Evolutionary conservation across 2,113 vertebrate species (phyloP).

Genomic region (Psittacula cyanocephala): DNA sequence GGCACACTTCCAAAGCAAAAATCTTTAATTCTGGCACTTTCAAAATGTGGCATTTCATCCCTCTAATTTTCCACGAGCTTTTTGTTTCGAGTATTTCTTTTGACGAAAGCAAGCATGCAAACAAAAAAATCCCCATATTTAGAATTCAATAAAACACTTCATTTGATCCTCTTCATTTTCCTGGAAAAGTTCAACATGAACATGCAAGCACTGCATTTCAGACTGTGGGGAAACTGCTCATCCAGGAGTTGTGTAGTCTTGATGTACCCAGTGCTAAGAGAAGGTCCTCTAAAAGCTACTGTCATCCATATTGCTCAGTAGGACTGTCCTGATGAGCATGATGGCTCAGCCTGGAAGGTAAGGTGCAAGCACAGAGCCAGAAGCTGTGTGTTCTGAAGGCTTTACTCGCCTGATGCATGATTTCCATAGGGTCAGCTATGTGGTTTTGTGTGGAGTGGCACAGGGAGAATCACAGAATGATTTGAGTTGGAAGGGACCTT

Average conservation of each 20-base stretch:
- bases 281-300: background rate
- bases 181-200: constrained; percentile 26
- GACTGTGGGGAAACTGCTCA: constrained; percentile 10
- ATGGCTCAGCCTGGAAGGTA: background rate
- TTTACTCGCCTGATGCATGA: background rate
- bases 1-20: constrained; percentile 21
- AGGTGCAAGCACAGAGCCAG: background rate
- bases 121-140: background rate
- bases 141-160: constrained; percentile 3
- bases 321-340: fast-evolving
- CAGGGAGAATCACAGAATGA: background rate
- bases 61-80: constrained; percentile 21
- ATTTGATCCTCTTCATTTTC: constrained; percentile 43
- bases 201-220: background rate
- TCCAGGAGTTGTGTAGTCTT: background rate
- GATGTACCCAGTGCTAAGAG: background rate
- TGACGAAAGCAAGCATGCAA: background rate
- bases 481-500: background rate
- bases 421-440: background rate
- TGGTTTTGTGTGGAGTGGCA: background rate
- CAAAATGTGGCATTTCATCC: background rate
- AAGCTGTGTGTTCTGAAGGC: background rate
- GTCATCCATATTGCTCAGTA: background rate
- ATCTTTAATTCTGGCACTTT: constrained; percentile 26
- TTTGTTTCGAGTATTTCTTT: constrained; percentile 8